Base-by-base conservation (phyloP, 2,113 vertebrate genomes). In the Ailurus styani region DNA sequence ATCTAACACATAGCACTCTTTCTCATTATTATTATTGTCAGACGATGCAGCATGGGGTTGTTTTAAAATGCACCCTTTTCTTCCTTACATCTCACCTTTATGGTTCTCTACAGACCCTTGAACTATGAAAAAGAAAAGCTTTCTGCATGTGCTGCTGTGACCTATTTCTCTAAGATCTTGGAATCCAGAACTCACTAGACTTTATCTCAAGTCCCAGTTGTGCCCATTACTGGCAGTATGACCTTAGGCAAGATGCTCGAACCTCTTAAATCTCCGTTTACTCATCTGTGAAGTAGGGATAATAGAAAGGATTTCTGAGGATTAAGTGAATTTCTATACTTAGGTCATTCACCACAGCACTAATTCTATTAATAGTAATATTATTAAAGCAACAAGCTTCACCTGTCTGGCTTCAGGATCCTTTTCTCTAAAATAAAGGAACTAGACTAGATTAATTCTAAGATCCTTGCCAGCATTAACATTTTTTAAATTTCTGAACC, bases 381-480 rank as follows among this genome's bases (percentile, higher is more conserved):
- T 93, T 62, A 88, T 42, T 77, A 87, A 15, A 78, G 9, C 64
- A 64, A 45, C 11, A 93, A 95, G 31, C 34, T 73, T 82, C 42
- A 47, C 47, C n/a, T 75, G 29, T 73, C 68, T 70, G 45, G 13
- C 14, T 93, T 97, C 57, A 23, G 37, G 47, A 91, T 29, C 3
- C n/a, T 55, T 89, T 83, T 87, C 54, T 47, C 55, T 64, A 89
- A 97, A 91, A 60, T 54, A 42, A 93, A 96, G 54, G 40, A 57
- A 57, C 57, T 47, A 70, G 27, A 54, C n/a, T 45, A 84, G 40
- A 70, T 75, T n/a, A 57, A 70, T 40, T 78, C 23, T 64, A 47
- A 72, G 83, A 70, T 90, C 31, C 62, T 57, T 79, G 5, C 93
- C 42, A 83, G 60, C 34, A 70, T 55, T 75, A 89, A 75, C 0